Percentiles rank a stretch among this genome's conserved stretches.
phyloP scores from a whole-genome alignment of 2,797 vertebrate genomes.

The Fringilla coelebs region DNA sequence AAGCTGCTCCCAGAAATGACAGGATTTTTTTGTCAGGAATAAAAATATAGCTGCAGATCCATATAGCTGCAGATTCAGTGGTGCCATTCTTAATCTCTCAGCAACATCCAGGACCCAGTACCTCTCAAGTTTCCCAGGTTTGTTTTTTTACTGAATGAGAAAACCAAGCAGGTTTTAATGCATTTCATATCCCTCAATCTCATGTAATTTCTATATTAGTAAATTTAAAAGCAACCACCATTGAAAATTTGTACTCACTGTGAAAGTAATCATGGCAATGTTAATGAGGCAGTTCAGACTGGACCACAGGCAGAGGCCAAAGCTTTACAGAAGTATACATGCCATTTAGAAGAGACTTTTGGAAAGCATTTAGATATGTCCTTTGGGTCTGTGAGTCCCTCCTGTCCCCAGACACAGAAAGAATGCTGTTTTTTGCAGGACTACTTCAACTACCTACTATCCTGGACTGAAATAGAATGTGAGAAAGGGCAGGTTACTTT shows the following conservation, averaged over 20 bases:
- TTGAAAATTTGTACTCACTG: background rate
- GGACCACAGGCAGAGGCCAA: background rate
- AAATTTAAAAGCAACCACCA: background rate
- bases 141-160: background rate
- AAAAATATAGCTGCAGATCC: too few species aligned
- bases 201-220: background rate
- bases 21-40: background rate
- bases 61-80: background rate
- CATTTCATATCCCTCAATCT: background rate
- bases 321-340: background rate
- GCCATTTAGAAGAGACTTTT: background rate
- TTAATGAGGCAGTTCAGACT: background rate
- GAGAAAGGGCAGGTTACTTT: background rate
- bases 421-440: background rate
- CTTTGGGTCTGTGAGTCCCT: background rate
- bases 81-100: background rate
- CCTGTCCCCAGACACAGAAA: background rate
- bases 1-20: background rate
- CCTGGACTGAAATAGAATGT: background rate
- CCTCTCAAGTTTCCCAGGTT: background rate
- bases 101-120: background rate
- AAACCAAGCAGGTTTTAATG: background rate
- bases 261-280: background rate
- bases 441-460: background rate
- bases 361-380: background rate